Base-by-base conservation (phyloP, 2,113 vertebrate species). In the Chaetorhynchus papuensis region DNA sequence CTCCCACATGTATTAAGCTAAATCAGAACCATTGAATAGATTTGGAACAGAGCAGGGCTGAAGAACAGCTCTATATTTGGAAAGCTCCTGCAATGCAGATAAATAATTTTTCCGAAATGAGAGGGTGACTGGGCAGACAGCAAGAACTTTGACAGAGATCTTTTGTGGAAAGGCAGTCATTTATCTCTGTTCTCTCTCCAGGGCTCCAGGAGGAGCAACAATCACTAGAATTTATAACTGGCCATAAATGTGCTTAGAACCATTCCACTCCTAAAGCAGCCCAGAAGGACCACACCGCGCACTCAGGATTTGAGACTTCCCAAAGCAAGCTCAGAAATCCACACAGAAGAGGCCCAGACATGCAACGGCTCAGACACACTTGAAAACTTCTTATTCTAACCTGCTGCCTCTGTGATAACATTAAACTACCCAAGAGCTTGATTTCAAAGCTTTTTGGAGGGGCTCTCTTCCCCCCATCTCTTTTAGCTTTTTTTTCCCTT, bases 371-470 rank as follows among this genome's bases (percentile, higher is more conserved):
- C 35, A 75, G 68, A 14, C 57, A 66, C 44, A 61, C 72, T 61
- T 80, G 59, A 65, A 88, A 85, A 37, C 9, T 39, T 13, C 47
- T 68, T 69, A 50, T 37, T 19, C 22, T 68, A 31, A 54, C 61
- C 41, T 19, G 21, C 20, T 80, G 35, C 30, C 35, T 65, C 39
- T 59, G 47, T 52, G 39, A 19, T 61, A 94, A 93, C 30, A 81
- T 28, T 41, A n/a, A 35, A n/a, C 45, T 82, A 87, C 72, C 41
- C 52, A 84, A 56, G 21, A 89, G 15, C 69, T 94, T 92, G 8
- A 69, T 92, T 96, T 90, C 83, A 92, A 83, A 96, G 75, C 33
- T 71, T 92, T 97, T 94, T 59, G 59, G 45, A 85, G 95, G 66
- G 50, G 42, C 47, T 33, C 39, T 94, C 70, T 93, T 74, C 19